A percentile compares a stretch with the other conserved stretches of the same genome.
phyloP scores from a whole-genome alignment of 2,888 invertebrate genomes.

The Argynnis bischoffii region DNA sequence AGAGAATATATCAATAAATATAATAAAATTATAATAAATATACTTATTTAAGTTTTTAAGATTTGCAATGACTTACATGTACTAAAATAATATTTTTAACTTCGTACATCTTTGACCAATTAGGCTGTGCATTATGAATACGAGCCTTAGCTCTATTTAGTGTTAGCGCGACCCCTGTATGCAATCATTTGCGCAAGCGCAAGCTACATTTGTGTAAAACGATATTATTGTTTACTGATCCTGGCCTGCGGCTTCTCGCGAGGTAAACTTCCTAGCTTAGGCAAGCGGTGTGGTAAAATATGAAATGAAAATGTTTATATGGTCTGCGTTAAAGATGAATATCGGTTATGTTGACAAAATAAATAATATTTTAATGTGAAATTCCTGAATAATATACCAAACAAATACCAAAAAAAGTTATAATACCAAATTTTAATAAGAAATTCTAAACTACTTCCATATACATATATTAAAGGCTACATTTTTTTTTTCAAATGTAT shows the following conservation, averaged over 20 bases:
- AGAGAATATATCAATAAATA: too few relatives aligned
- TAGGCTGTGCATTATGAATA: not conserved
- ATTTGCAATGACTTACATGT: too few relatives aligned
- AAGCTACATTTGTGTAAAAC: slow-evolving; percentile 20
- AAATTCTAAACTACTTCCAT: too few relatives aligned
- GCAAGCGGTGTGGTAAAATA: slow-evolving; percentile 4
- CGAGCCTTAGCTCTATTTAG: not conserved
- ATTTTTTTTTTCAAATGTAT: too few relatives aligned
- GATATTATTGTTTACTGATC: slow-evolving; percentile 21
- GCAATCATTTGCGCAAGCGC: slow-evolving; percentile 30
- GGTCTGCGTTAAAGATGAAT: not conserved
- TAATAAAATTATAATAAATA: too few relatives aligned
- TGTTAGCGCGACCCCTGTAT: slow-evolving; percentile 28
- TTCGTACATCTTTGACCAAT: not conserved
- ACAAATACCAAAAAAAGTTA: too few relatives aligned
- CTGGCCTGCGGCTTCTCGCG: slow-evolving; percentile 17
- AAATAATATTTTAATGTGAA: too few relatives aligned
- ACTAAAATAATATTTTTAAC: too few relatives aligned
- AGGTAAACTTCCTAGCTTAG: slow-evolving; percentile 14
- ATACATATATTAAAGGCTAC: too few relatives aligned
- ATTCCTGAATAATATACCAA: too few relatives aligned
- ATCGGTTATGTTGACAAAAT: not conserved
- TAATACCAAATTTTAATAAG: too few relatives aligned
- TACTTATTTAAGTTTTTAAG: too few relatives aligned
- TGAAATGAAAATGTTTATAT: slow-evolving; percentile 6